Base-by-base conservation (phyloP, 2,888 invertebrate genomes). In the Rugalucina vietnamica region DNA sequence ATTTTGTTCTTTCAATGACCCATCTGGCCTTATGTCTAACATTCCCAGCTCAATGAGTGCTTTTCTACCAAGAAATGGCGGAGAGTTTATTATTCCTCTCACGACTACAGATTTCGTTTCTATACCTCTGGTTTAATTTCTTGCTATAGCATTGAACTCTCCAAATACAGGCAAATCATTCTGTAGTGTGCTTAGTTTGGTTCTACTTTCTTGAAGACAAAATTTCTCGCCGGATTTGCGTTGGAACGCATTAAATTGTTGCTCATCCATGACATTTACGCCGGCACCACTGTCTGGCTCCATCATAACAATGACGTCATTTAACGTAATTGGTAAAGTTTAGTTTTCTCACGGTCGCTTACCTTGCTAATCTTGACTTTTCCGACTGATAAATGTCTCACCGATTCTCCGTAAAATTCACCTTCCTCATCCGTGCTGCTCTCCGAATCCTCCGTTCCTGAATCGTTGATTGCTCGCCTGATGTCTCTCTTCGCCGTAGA, bases 21-120 rank as follows among this genome's bases (percentile, higher is more conserved):
- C 69, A 36, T 27, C 69, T 21, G 8, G 5, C 18, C 69, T 32
- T 69, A 69, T 79, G 27, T 79, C 34, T 24, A 72, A 36, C 57
- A 79, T 79, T 18, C 73, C 60, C 36, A 73, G 73, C 73, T 74
- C 50, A 29, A 14, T 5, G 21, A 74, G 49, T 4, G 79, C 57
- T 29, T 36, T 27, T 49, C 37, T 79, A 12, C 79, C 39, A 5
- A 84, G n/a, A 14, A 84, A 39, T 69, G 81, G 80, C 57, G 57
- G 71, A 36, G 76, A 80, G 2, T 36, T 65, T 12, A 36, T 73
- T 29, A 8, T 54, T 29, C 37, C 43, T 37, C 49, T 72, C 27
- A 74, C 49, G 34, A 1, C 8, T 10, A 21, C 71, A n/a, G n/a
- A n/a, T n/a, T n/a, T n/a, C 1, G 36, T 72, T 43, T 57, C 57